Evolutionary conservation across 2,113 vertebrate species (phyloP), one percentile per base, ranked within the genome.

Genomic region (Xenotilapia flavipinnis): DNA sequence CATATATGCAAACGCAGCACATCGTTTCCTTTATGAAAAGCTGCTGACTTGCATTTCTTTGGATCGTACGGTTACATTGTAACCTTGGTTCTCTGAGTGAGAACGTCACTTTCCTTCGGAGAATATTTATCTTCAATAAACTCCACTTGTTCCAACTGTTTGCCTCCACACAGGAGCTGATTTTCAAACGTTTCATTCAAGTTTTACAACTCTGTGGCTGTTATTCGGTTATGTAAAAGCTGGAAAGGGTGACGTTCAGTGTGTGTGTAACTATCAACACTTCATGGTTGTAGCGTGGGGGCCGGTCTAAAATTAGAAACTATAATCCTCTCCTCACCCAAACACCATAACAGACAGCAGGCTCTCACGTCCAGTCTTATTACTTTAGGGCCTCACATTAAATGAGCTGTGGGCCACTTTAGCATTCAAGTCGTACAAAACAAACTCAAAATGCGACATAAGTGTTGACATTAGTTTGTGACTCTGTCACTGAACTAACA

Each of bases 291-390:
- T 68, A 68, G 19, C 21, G 47, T 45, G 49, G 12, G 40, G 23
- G 2, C 31, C 3, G 3, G 3, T 58, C 90, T 91, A 91, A 88
- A 90, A 84, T 85, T 88, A 88, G 81, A 86, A 70, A n/a, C 13
- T 42, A 4, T 86, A 90, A 94, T 91, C 91, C 80, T 36, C 82
- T 42, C 54, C 80, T 75, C 86, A 84, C 84, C 77, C 88, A 85
- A 91, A 90, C 70, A 28, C 70, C 83, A 88, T 10, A 7, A 81
- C 40, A 82, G 38, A 84, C 75, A 82, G 81, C 38, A 6, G 53
- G 53, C 54, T 15, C 17, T 65, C 13, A 6, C 40, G 36, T 82
- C 58, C 87, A 88, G 82, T 80, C 81, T 85, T 87, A 49, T 84
- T 49, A 86, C 85, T 83, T 19, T 33, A 58, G 60, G 33, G 1